These are phyloP conservation scores for Scelioninae gen. 1 DNA, from an alignment of 2,888 invertebrate species.

Conservation along the genomic window DNA sequence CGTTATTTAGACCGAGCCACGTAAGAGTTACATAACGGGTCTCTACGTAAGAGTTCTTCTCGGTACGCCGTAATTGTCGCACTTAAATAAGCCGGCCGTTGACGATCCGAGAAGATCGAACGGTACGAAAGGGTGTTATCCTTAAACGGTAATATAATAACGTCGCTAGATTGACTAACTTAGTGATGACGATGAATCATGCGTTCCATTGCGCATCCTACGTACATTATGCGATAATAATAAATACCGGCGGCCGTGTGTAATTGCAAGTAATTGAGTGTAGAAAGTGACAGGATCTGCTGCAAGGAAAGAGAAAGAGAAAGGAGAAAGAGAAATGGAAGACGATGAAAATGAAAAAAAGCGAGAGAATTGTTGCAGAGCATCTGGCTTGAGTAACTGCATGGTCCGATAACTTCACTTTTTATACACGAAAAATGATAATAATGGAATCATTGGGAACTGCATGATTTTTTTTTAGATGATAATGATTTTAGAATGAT, in stretches of 20 bases:
- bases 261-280: constrained; percentile 71
- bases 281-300: constrained; percentile 63
- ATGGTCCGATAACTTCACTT: constrained; percentile 47
- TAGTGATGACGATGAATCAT: constrained; percentile 65
- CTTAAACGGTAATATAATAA: constrained; percentile 59
- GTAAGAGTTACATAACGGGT: constrained; percentile 42
- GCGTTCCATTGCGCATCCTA: constrained; percentile 61
- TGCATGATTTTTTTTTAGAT: too few species aligned
- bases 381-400: constrained; percentile 31
- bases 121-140: constrained; percentile 48
- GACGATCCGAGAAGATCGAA: constrained; percentile 14
- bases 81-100: constrained; percentile 4
- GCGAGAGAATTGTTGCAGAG: constrained; percentile 44
- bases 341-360: constrained; percentile 16
- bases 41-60: constrained; percentile 36
- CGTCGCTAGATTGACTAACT: constrained; percentile 46
- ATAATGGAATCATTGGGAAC: constrained; percentile 8
- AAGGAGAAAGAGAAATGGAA: constrained; percentile 12
- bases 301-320: constrained; percentile 34
- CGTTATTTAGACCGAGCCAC: constrained; percentile 55
- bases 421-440: constrained; percentile 46
- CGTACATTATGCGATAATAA: constrained; percentile 63
- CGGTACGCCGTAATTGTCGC: constrained; percentile 38
- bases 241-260: constrained; percentile 65
- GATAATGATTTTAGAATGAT: too few species aligned